Evolutionary conservation across 2,113 vertebrate species (phyloP).

Genomic region (Clupea harengus): DNA sequence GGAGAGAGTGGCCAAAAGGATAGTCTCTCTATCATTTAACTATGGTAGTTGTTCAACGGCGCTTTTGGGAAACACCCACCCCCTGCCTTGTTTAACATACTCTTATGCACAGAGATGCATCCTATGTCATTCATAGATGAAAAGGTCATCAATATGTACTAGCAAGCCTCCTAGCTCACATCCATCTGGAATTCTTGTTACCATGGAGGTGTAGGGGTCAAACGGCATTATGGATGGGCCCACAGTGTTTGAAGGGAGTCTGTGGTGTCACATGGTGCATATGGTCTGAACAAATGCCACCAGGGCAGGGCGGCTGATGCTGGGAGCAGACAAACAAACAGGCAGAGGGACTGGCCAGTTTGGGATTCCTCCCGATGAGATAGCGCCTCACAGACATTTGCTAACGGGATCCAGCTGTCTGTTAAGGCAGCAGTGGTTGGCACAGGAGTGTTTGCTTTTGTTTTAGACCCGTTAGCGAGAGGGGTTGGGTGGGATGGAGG

Average conservation of each 20-base stretch:
- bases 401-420: constrained; percentile 71
- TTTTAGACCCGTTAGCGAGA: constrained; percentile 47
- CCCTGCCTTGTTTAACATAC: not conserved
- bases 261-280: constrained; percentile 47
- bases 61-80: no score
- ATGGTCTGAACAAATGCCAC: constrained; percentile 37
- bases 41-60: no score
- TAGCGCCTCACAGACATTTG: constrained; percentile 66
- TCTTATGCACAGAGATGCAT: not conserved
- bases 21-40: no score
- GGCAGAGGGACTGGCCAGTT: constrained; percentile 60
- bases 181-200: constrained; percentile 29
- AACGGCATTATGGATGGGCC: constrained; percentile 13
- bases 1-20: no score
- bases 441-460: constrained; percentile 62
- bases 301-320: constrained; percentile 42
- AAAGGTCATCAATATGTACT: not conserved
- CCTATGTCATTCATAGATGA: not conserved
- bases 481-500: not conserved
- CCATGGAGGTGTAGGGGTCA: constrained; percentile 39
- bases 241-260: constrained; percentile 34
- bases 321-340: constrained; percentile 59
- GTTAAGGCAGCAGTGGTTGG: constrained; percentile 57
- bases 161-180: not conserved
- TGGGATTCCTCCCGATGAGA: constrained; percentile 65